Base-by-base conservation (phyloP, 2,888 invertebrate species). In the Heliconius ethilla region DNA sequence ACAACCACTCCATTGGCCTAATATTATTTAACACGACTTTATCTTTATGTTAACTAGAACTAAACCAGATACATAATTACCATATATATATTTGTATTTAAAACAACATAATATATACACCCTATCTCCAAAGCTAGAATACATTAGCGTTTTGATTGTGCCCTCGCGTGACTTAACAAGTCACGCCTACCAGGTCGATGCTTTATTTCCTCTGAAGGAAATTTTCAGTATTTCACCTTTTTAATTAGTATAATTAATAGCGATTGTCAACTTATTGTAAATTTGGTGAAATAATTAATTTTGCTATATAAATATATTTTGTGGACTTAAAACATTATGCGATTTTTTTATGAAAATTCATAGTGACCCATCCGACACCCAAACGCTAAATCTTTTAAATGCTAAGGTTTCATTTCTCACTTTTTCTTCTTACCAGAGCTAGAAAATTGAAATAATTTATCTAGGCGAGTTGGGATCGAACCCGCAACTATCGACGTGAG, bases 81-180 rank as follows among this genome's bases (percentile, higher is more conserved):
- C 22, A 55, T 3, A 55, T 18, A 40, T 40, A 11, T 40, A 33
- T 51, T 22, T 22, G 7, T 51, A 45, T 70, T 37, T 15, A 65
- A 25, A 65, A 25, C 25, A 9, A 18, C 25, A 40, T 45, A 69
- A 69, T 70, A 25, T 45, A 45, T 27, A 1, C 25, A 45, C 45
- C 11, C 13, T 29, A 63, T 74, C 25, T 74, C 22, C 40, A 29
- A 70, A 70, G 70, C 27, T 45, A 25, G 62, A 78, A 79, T 77
- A 80, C 70, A 79, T 80, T 77, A 79, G 62, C 40, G 63, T 66
- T 67, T 69, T 80, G 75, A 80, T 80, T 75, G 78, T 70, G 33
- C 27, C 65, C 63, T 80, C 75, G 80, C 80, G 80, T 80, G 80
- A 80, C 77, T 75, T 62, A n/a, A 59, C 59, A 59, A 59, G 73